Evolutionary conservation across 2,888 invertebrate species (phyloP).

Genomic region (Therioaphis trifolii): DNA sequence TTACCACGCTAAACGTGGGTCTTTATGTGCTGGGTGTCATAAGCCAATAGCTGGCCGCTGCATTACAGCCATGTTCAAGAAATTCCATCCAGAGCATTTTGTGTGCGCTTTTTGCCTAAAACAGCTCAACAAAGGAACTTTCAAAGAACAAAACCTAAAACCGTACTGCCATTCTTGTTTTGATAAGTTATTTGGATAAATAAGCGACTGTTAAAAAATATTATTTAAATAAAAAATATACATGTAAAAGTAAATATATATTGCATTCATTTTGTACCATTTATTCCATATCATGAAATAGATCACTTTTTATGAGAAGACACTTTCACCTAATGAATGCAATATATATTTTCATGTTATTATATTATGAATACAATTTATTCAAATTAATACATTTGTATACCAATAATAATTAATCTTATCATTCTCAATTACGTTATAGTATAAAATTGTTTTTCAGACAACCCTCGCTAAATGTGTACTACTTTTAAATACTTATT

Average conservation of each 20-base stretch:
- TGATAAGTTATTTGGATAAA: conserved; percentile 92
- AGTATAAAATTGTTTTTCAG: not conserved
- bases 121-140: conserved; percentile 98
- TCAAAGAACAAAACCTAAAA: conserved; percentile 98
- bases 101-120: conserved; percentile 99
- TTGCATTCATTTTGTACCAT: not conserved
- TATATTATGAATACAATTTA: too few relatives aligned
- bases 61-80: conserved; percentile 98
- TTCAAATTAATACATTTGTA: too few relatives aligned
- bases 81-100: conserved; percentile 99
- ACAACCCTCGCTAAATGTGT: not conserved
- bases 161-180: conserved; percentile 99
- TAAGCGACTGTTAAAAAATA: not conserved
- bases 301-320: too few relatives aligned
- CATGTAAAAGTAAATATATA: not conserved
- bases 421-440: not conserved
- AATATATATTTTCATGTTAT: not conserved
- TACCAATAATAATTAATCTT: not conserved
- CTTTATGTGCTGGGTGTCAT: conserved; percentile 96
- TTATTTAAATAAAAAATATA: not conserved
- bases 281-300: not conserved
- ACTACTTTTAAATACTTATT: not conserved
- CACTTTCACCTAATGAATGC: too few relatives aligned
- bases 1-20: conserved; percentile 96
- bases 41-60: conserved; percentile 93